Evolutionary conservation across 2,797 vertebrate genomes (phyloP), one percentile per base, ranked within the genome.

Genomic region (Cuniculus paca): DNA sequence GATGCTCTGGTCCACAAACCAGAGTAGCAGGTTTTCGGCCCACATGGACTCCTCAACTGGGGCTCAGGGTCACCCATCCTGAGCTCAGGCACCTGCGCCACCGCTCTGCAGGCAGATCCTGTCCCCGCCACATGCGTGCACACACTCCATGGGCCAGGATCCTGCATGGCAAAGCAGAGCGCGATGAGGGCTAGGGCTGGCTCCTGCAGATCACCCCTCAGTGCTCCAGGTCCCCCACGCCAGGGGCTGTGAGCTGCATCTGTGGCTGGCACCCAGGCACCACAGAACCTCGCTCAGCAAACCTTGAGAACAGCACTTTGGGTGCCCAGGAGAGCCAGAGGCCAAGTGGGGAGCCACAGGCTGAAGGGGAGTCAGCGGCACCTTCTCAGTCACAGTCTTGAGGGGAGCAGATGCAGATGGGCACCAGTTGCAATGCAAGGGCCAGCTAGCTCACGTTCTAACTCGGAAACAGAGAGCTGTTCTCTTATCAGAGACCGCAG

Each of bases 151-250:
- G 24, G 65, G 42, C 70, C 39, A 26, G 70, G 39, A 42, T 42
- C 70, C 39, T 74, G 70, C 1, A 8, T 70, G n/a, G 65, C 36
- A 74, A 9, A 74, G 20, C 22, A 74, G 39, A 26, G 11, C 22
- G 68, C 10, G 20, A 11, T 22, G 68, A 17, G 36, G 70, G 39
- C 28, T 3, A 11, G 11, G n/a, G 78, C n/a, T 58, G n/a, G 20
- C 58, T 45, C 26, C 34, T 1, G 17, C 13, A 26, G 9, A 22
- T 42, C 36, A 24, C 2, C 16, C 31, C 34, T 1, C 6, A 54
- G 22, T 17, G n/a, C 14, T 34, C 24, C 0, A 0, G 5, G 5
- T 36, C 11, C n/a, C 2, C 6, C 34, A 0, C 2, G 52, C 26
- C 2, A 0, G 42, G 58, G 58, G 26, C 60, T 7, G 16, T 4